phyloP scores from a whole-genome alignment of 1,140 invertebrate genomes.

The Physella acuta region DNA sequence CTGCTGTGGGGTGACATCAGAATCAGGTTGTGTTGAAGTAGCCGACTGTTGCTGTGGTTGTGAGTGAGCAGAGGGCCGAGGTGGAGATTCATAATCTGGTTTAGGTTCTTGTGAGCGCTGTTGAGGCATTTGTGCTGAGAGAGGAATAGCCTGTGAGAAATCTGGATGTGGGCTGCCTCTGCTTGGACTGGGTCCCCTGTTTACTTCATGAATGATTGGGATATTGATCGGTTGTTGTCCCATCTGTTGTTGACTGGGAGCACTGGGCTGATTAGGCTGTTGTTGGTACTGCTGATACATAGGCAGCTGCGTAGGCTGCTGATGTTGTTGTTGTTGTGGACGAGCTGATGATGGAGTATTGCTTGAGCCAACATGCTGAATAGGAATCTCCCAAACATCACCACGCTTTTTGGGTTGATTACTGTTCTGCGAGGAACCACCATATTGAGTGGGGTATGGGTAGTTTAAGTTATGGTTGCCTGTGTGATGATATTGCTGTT shows the following conservation, averaged over 20 bases:
- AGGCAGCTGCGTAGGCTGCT: slow-evolving; percentile 14
- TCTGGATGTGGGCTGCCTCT: slow-evolving; percentile 14
- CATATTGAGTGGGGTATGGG: neutral
- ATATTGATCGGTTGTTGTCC: slow-evolving; percentile 12
- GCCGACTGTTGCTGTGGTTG: neutral
- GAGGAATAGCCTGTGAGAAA: slow-evolving; percentile 19
- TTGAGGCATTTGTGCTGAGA: slow-evolving; percentile 11
- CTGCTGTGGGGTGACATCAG: slow-evolving; percentile 32
- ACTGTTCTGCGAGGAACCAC: slow-evolving; percentile 31
- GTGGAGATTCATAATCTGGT: slow-evolving; percentile 13
- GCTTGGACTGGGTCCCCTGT: neutral
- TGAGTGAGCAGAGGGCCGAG: slow-evolving; percentile 30
- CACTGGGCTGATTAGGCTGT: neutral
- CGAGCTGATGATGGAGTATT: slow-evolving; percentile 3
- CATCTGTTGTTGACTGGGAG: too few species aligned
- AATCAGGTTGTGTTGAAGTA: neutral
- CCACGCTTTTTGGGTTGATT: slow-evolving; percentile 24
- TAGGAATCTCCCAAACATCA: slow-evolving; percentile 37
- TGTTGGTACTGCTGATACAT: neutral
- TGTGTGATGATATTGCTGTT: slow-evolving; percentile 26
- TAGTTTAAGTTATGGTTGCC: neutral
- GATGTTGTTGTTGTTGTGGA: slow-evolving; percentile 10
- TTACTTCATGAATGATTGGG: slow-evolving; percentile 18
- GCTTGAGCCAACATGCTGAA: slow-evolving; percentile 30
- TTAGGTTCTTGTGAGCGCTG: slow-evolving; percentile 8